Evolutionary conservation across 2,888 invertebrate genomes (phyloP).

Genomic region (Trachelus tabidus): DNA sequence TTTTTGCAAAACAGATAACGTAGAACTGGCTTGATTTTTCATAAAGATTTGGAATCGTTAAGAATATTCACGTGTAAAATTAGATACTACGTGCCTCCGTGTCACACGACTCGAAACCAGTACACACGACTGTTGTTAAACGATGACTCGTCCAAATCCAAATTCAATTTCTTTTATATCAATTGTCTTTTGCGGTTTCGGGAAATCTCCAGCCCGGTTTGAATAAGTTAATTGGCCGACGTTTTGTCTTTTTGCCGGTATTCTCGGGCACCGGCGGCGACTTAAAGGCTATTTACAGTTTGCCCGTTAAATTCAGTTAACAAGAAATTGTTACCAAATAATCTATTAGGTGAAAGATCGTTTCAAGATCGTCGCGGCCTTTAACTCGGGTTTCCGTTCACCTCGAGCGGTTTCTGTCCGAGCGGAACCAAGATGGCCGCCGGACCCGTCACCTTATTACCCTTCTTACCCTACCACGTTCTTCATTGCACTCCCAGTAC

Average conservation of each 20-base stretch:
- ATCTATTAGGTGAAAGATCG: constrained; percentile 38
- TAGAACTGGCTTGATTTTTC: neutral
- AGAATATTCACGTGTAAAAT: neutral
- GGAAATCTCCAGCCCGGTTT: neutral
- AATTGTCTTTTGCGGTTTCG: neutral
- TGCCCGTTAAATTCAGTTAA: constrained; percentile 40
- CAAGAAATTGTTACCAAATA: constrained; percentile 48
- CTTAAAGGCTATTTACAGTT: constrained; percentile 21
- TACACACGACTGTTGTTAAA: neutral
- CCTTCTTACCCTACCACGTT: constrained; percentile 29
- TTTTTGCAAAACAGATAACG: neutral
- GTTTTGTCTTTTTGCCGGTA: constrained; percentile 1
- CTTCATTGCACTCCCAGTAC: neutral
- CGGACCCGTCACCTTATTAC: constrained; percentile 27
- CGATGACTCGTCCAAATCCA: neutral
- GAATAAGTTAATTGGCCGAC: neutral
- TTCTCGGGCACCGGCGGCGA: neutral
- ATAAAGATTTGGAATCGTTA: neutral
- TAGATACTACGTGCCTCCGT: neutral
- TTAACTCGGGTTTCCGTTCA: constrained; percentile 37
- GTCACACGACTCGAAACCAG: neutral
- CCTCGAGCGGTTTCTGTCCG: constrained; percentile 45
- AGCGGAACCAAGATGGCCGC: constrained; percentile 57
- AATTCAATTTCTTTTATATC: neutral
- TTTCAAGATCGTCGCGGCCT: constrained; percentile 48